Percentiles rank a stretch among this genome's conserved stretches.
Conservation (phyloP, 2,113 vertebrate species). For the Gracilinanus agilis region DNA sequence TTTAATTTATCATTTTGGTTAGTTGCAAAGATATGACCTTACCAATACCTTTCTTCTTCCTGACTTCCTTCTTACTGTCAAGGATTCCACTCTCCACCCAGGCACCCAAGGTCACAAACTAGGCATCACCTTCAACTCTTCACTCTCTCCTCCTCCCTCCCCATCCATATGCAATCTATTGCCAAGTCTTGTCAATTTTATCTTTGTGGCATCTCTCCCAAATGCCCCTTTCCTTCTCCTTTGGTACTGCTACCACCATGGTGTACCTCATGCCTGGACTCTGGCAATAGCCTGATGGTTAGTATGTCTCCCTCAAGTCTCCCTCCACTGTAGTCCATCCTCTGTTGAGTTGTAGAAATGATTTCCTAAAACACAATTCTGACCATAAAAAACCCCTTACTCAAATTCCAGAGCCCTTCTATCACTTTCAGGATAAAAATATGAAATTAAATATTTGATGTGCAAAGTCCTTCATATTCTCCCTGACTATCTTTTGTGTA, state of each 20-base stretch:
- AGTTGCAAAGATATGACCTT: neutral
- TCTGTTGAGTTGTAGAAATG: too few species aligned
- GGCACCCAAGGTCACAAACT: neutral
- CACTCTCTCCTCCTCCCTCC: too few species aligned
- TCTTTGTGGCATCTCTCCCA: neutral
- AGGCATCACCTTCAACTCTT: neutral
- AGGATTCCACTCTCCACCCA: neutral
- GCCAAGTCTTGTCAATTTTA: neutral
- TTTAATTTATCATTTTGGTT: neutral
- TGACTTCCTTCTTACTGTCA: neutral
- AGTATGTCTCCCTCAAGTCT: neutral
- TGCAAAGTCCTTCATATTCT: neutral
- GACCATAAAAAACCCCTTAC: rapidly evolving
- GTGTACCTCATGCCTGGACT: neutral
- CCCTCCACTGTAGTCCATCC: neutral
- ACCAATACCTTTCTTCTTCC: neutral
- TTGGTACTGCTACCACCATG: neutral
- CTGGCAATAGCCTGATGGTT: too few species aligned
- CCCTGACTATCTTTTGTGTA: neutral
- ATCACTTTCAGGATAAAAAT: neutral
- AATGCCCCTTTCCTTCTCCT: neutral
- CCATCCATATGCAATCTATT: too few species aligned
- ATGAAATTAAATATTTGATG: neutral
- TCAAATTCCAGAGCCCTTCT: neutral
- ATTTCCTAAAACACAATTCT: neutral